Conservation (phyloP, 2,797 vertebrate species). For the Rhinatrema bivittatum region DNA sequence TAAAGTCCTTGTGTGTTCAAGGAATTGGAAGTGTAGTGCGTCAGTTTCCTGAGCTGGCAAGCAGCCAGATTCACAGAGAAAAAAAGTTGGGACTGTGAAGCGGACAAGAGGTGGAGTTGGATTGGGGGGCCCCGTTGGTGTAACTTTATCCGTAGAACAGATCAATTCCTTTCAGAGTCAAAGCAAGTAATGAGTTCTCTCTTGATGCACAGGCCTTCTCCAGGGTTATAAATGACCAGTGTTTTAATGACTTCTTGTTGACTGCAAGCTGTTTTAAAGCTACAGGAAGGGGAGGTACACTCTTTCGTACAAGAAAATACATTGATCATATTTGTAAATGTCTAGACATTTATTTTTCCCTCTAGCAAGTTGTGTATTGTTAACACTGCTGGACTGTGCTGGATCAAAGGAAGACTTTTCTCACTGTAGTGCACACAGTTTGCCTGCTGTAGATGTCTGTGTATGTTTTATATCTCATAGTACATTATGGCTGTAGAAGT, state of each 20-base stretch:
- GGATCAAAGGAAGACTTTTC: too few species aligned
- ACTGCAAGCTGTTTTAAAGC: neutral
- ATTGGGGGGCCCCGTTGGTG: neutral
- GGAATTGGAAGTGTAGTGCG: neutral
- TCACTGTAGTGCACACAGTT: too few species aligned
- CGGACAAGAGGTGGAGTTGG: constrained; percentile 3
- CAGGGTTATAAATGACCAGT: constrained; percentile 7
- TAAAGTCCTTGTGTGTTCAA: neutral
- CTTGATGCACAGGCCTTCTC: constrained; percentile 2
- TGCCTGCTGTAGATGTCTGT: too few species aligned
- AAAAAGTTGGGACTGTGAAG: neutral
- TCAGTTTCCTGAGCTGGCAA: constrained; percentile 11
- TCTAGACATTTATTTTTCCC: neutral
- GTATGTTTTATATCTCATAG: too few species aligned
- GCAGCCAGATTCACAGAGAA: constrained; percentile 10
- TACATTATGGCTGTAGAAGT: too few species aligned
- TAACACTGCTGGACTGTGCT: too few species aligned
- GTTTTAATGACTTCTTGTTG: neutral
- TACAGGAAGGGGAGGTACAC: neutral
- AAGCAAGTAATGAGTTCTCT: constrained; percentile 13
- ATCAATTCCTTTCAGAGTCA: constrained; percentile 31
- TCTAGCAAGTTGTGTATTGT: neutral
- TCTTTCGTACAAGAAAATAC: neutral
- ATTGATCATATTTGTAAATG: neutral
- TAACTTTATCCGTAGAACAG: constrained; percentile 12